These are phyloP conservation scores for Pseudococcus longispinus DNA, from an alignment of 2,888 invertebrate species.

Conservation along the genomic window DNA sequence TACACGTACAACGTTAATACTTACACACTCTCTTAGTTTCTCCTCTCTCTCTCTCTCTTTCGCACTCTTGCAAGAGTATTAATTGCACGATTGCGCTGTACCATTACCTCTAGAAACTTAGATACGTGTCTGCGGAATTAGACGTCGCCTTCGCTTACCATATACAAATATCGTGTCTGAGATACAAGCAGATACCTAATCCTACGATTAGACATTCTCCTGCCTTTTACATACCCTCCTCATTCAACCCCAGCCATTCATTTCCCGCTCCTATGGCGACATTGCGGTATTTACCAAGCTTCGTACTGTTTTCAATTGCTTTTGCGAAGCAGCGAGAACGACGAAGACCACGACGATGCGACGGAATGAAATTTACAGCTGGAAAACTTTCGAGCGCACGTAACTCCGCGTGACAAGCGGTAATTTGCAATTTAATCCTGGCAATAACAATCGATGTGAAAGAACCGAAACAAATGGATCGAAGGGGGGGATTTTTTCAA, in stretches of 20 bases:
- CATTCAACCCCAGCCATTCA: too few species aligned
- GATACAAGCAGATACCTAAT: not conserved
- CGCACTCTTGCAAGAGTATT: not conserved
- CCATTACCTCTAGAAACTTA: too few species aligned
- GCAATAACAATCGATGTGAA: not conserved
- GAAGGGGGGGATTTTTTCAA: not conserved
- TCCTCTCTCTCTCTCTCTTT: not conserved
- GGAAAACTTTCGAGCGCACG: not conserved
- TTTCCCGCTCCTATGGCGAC: not conserved
- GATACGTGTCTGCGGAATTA: too few species aligned
- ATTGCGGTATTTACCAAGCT: not conserved
- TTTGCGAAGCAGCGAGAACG: not conserved
- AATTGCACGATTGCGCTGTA: not conserved
- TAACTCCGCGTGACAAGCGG: slow-evolving; percentile 1
- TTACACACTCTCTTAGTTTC: not conserved
- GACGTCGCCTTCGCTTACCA: not conserved
- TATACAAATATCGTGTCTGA: not conserved
- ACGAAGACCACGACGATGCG: not conserved
- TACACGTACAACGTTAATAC: not conserved
- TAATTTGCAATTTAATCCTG: slow-evolving; percentile 1
- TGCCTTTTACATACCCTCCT: not conserved
- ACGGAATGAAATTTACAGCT: not conserved
- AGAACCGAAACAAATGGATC: not conserved
- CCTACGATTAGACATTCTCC: not conserved
- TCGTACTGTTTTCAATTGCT: not conserved